Conservation (phyloP, 2,888 invertebrate species). For the Mythimna pallens region DNA sequence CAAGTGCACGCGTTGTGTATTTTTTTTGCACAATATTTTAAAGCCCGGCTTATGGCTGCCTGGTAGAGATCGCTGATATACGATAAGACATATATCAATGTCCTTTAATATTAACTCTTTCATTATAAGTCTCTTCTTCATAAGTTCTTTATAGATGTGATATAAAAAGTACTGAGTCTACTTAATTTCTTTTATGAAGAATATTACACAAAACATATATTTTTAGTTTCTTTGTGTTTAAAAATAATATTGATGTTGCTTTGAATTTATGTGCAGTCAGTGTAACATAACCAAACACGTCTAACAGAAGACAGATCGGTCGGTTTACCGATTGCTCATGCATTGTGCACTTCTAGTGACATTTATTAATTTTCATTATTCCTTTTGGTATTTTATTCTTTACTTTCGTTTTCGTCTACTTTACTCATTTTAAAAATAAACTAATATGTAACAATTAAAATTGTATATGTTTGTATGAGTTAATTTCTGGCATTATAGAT, state of each 20-base stretch:
- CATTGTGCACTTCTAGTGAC: not conserved
- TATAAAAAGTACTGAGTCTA: not conserved
- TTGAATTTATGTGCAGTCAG: not conserved
- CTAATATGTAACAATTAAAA: too few relatives aligned
- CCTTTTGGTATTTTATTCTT: too few relatives aligned
- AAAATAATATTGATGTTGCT: constrained; percentile 16
- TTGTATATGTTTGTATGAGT: too few relatives aligned
- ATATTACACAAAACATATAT: not conserved
- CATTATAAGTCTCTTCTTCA: not conserved
- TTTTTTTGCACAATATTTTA: not conserved
- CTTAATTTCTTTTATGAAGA: not conserved
- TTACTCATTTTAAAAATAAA: too few relatives aligned
- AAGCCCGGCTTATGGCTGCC: not conserved
- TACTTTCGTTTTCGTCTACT: too few relatives aligned
- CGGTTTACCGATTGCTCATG: not conserved
- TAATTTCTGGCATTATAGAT: too few relatives aligned
- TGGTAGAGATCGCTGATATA: not conserved
- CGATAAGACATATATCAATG: not conserved
- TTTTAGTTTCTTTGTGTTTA: not conserved
- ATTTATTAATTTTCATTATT: not conserved
- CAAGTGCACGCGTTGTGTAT: constrained; percentile 17
- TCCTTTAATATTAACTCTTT: not conserved
- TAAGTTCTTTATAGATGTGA: not conserved
- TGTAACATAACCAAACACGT: constrained; percentile 5
- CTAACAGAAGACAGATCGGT: constrained; percentile 20